These are phyloP conservation scores for Pygmarrhopalites habei DNA, from an alignment of 1,140 invertebrate genomes.

Conservation along the genomic window DNA sequence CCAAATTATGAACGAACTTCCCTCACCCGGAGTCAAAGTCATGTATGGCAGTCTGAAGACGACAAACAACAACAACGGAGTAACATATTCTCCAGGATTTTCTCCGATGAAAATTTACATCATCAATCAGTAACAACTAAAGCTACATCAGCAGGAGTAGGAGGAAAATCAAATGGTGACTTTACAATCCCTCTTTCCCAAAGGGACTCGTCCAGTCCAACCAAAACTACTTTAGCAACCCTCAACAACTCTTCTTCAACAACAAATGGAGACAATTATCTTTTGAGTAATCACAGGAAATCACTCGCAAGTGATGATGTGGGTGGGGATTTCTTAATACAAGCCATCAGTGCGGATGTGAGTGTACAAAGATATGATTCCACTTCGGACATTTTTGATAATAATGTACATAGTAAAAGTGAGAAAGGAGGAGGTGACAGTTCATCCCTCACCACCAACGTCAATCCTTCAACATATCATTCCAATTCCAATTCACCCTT, in stretches of 20 bases:
- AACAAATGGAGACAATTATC: neutral
- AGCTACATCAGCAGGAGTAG: neutral
- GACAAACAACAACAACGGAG: neutral
- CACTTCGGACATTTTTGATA: neutral
- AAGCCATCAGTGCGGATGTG: neutral
- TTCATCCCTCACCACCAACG: neutral
- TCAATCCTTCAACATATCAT: neutral
- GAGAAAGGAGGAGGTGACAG: neutral
- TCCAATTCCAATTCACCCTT: neutral
- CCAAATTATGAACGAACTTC: slow-evolving; percentile 10
- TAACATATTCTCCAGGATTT: neutral
- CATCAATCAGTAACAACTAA: neutral
- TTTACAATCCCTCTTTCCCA: too few species aligned
- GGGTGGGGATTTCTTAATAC: neutral
- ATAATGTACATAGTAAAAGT: too few species aligned
- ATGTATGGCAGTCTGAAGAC: slow-evolving; percentile 30
- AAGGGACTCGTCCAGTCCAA: neutral
- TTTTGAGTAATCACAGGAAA: too few species aligned
- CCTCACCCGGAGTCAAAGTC: slow-evolving; percentile 38
- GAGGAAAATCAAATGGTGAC: neutral
- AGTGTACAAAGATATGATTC: neutral
- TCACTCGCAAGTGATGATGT: neutral
- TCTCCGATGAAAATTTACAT: slow-evolving; percentile 24
- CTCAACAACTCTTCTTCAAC: neutral
- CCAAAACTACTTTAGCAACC: neutral